Percentiles rank a stretch among this genome's conserved stretches.
phyloP scores from a whole-genome alignment of 2,888 invertebrate species.

The Troides aeacus region DNA sequence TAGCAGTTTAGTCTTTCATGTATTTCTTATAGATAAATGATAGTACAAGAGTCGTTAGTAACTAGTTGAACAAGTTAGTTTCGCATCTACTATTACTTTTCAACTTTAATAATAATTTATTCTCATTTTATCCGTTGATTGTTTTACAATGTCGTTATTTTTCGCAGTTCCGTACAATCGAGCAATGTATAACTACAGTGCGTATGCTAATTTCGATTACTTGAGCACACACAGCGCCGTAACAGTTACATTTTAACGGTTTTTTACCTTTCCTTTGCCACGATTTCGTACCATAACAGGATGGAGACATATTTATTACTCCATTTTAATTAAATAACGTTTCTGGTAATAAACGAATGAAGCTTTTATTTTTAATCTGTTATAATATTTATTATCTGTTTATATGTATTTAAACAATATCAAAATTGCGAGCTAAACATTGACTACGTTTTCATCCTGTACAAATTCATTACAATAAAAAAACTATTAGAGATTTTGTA shows the following conservation, averaged over 20 bases:
- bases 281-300: constrained; percentile 9
- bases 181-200: constrained; percentile 49
- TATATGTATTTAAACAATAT: too few species aligned
- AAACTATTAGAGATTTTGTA: too few species aligned
- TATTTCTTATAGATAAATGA: not conserved
- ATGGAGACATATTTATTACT: not conserved
- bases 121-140: constrained; percentile 58
- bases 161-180: constrained; percentile 40
- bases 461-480: too few species aligned
- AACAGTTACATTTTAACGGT: constrained; percentile 40
- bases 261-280: constrained; percentile 15
- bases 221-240: constrained; percentile 44
- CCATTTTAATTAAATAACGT: not conserved
- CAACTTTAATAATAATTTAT: constrained; percentile 50
- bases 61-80: not conserved
- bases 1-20: too few species aligned
- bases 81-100: not conserved
- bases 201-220: constrained; percentile 49
- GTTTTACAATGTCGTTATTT: constrained; percentile 46
- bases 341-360: not conserved
- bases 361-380: too few species aligned
- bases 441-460: too few species aligned
- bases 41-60: not conserved
- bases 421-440: too few species aligned
- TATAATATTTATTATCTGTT: too few species aligned